Percentiles rank a stretch among this genome's conserved stretches.
phyloP scores from a whole-genome alignment of 2,888 invertebrate species.

The Ennomos erosarius region DNA sequence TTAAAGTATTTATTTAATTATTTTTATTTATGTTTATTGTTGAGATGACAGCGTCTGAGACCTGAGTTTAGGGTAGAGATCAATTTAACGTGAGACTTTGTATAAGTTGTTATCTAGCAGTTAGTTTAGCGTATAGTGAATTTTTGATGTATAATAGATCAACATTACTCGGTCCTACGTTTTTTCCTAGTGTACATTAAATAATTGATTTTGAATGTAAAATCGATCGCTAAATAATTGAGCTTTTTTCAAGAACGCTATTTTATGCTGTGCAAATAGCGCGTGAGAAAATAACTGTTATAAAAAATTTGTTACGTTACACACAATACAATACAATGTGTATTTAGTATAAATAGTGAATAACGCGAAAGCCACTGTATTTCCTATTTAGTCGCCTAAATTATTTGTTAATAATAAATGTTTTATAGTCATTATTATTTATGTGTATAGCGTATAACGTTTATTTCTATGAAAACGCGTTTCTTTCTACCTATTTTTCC shows the following conservation, averaged over 20 bases:
- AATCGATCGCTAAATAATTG: slow-evolving; percentile 20
- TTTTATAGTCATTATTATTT: slow-evolving; percentile 46
- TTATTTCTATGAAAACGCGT: slow-evolving; percentile 41
- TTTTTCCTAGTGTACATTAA: slow-evolving; percentile 31
- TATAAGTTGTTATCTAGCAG: slow-evolving; percentile 46
- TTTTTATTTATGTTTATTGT: slow-evolving; percentile 57
- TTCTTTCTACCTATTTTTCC: slow-evolving; percentile 21
- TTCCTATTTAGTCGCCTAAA: slow-evolving; percentile 42
- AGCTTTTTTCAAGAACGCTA: slow-evolving; percentile 29
- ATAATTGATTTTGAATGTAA: slow-evolving; percentile 28
- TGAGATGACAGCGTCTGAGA: slow-evolving; percentile 62
- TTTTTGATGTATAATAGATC: slow-evolving; percentile 52
- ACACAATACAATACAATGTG: slow-evolving; percentile 27
- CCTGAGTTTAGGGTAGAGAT: slow-evolving; percentile 49
- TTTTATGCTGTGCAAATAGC: slow-evolving; percentile 17
- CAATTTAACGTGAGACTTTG: slow-evolving; percentile 51
- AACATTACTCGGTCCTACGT: slow-evolving; percentile 43
- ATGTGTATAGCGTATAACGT: slow-evolving; percentile 62
- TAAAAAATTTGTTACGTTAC: slow-evolving; percentile 21
- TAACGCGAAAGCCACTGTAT: slow-evolving; percentile 34
- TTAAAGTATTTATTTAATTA: slow-evolving; percentile 62
- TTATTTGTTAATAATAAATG: slow-evolving; percentile 39
- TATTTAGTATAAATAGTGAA: slow-evolving; percentile 22
- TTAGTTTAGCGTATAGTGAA: slow-evolving; percentile 55
- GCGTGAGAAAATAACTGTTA: slow-evolving; percentile 27